Conservation (phyloP, 2,113 vertebrate genomes). For the Peromyscus leucopus region DNA sequence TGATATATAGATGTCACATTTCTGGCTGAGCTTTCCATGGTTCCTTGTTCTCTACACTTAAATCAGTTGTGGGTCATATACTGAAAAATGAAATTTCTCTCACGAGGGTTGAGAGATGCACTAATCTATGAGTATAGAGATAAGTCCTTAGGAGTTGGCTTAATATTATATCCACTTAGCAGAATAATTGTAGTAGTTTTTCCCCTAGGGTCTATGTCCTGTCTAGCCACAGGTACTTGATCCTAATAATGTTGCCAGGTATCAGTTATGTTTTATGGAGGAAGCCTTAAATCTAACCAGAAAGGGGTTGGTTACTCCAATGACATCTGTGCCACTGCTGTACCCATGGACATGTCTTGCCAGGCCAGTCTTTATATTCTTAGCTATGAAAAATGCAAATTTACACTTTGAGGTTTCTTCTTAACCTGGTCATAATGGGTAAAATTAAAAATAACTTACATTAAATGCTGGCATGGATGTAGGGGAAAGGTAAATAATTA, state of each 20-base stretch:
- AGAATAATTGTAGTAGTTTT: not conserved
- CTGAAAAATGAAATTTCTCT: not conserved
- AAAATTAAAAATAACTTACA: not conserved
- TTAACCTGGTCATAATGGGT: not conserved
- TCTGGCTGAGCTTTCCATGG: not conserved
- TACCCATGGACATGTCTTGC: not conserved
- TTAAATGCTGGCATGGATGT: not conserved
- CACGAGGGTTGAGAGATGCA: not conserved
- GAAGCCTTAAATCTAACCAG: not conserved
- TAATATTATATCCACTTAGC: not conserved
- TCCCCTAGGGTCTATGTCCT: not conserved
- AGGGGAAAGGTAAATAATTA: not conserved
- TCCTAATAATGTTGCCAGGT: not conserved
- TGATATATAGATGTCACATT: not conserved
- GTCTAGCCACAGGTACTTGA: not conserved
- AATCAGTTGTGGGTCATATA: not conserved
- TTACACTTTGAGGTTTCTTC: not conserved
- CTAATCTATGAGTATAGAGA: not conserved
- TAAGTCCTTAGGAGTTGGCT: not conserved
- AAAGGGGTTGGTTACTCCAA: not conserved
- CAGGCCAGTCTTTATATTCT: not conserved
- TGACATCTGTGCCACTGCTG: not conserved
- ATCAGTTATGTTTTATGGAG: not conserved
- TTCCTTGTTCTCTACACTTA: not conserved
- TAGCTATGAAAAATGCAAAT: not conserved